phyloP scores from a whole-genome alignment of 2,797 vertebrate genomes.

The Eptatretus atami region DNA sequence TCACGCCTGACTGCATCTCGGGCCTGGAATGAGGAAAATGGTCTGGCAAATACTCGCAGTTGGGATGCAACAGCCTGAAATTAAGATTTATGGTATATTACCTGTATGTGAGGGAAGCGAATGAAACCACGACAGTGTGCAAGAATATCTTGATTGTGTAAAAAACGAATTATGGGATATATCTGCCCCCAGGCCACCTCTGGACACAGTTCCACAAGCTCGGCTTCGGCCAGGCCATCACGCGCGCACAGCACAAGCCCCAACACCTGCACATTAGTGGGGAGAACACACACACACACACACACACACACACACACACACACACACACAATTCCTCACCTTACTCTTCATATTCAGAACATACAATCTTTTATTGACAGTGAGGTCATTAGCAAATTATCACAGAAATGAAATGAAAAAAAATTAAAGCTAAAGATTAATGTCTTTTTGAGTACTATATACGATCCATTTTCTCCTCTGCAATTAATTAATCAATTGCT shows the following conservation, averaged over 20 bases:
- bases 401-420: too few relatives aligned
- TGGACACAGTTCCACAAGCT: slow-evolving; percentile 44
- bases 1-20: slow-evolving; percentile 53
- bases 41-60: not conserved
- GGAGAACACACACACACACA: not conserved
- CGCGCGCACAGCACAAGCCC: slow-evolving; percentile 54
- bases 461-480: too few relatives aligned
- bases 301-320: slow-evolving; percentile 8
- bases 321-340: not conserved
- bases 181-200: slow-evolving; percentile 32
- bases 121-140: slow-evolving; percentile 54
- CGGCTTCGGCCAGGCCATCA: slow-evolving; percentile 70
- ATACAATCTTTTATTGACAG: not conserved
- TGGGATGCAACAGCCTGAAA: too few relatives aligned
- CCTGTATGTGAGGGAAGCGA: slow-evolving; percentile 62
- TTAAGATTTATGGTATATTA: slow-evolving; percentile 11
- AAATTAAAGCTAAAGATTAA: too few relatives aligned
- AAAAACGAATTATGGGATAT: slow-evolving; percentile 26
- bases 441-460: too few relatives aligned
- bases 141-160: slow-evolving; percentile 37
- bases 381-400: too few relatives aligned
- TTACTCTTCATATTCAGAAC: not conserved
- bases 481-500: too few relatives aligned
- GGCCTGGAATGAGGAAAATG: slow-evolving; percentile 20
- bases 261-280: slow-evolving; percentile 24